Percentiles rank a stretch among this genome's conserved stretches.
These are phyloP conservation scores for Scomberomorus guttatus DNA, from an alignment of 2,797 vertebrate genomes.

Conservation along the genomic window DNA sequence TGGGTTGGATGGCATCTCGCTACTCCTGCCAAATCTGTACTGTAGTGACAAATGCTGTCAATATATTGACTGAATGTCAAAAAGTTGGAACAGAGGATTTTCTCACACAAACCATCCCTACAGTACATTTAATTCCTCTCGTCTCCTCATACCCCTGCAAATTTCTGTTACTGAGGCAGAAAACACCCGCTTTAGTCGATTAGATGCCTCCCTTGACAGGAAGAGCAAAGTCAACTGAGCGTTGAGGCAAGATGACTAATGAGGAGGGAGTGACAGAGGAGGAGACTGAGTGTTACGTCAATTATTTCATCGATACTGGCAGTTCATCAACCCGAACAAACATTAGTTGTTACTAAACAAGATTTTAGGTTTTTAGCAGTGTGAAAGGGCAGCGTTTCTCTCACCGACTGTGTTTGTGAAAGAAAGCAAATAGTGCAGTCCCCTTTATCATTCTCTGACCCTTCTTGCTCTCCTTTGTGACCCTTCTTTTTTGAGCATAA, in stretches of 20 bases:
- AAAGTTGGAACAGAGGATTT: conserved; percentile 85
- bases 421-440: neutral
- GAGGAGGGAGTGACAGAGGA: conserved; percentile 81
- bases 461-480: neutral
- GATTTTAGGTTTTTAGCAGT: conserved; percentile 45
- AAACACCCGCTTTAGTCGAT: conserved; percentile 75
- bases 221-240: conserved; percentile 75
- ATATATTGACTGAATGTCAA: conserved; percentile 87
- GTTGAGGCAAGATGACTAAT: conserved; percentile 81
- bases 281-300: conserved; percentile 72
- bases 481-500: neutral
- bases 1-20: conserved; percentile 67
- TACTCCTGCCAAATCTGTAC: conserved; percentile 69
- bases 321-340: conserved; percentile 83
- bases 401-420: conserved; percentile 5
- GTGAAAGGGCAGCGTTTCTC: neutral
- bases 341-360: conserved; percentile 75
- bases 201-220: conserved; percentile 74
- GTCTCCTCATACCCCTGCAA: conserved; percentile 56
- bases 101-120: conserved; percentile 45
- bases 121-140: conserved; percentile 63
- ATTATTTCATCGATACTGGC: conserved; percentile 81
- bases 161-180: conserved; percentile 73
- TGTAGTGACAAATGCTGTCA: conserved; percentile 83
- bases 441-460: conserved; percentile 9